phyloP scores from a whole-genome alignment of 2,888 invertebrate genomes.

The Drosophila borealis region DNA sequence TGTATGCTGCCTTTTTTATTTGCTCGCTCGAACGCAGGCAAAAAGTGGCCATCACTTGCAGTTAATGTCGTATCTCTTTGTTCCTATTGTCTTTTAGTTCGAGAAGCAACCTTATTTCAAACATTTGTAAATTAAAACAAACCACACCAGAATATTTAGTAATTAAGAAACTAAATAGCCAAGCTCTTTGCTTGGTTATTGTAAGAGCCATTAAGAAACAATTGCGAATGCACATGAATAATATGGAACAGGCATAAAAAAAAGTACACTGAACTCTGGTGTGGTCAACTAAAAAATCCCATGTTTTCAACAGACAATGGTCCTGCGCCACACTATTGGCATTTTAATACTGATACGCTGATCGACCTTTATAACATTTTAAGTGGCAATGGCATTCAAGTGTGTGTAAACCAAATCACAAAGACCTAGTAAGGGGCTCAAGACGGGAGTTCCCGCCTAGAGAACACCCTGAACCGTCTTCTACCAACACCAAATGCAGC shows the following conservation, averaged over 20 bases:
- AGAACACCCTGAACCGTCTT: no score
- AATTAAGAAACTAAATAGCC: constrained; percentile 43
- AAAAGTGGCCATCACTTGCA: constrained; percentile 47
- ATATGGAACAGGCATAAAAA: not conserved
- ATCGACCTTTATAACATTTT: no score
- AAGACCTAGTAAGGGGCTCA: no score
- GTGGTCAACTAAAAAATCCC: no score
- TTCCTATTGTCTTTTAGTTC: constrained; percentile 29
- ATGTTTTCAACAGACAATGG: no score
- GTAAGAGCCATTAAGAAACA: constrained; percentile 7
- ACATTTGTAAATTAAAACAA: constrained; percentile 64
- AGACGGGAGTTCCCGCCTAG: no score
- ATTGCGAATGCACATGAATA: constrained; percentile 10
- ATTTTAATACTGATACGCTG: no score
- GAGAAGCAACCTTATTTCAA: constrained; percentile 60
- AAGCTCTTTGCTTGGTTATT: constrained; percentile 1
- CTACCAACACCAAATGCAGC: no score
- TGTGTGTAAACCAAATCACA: no score
- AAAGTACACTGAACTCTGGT: not conserved
- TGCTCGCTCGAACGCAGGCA: constrained; percentile 12
- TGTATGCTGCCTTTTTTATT: constrained; percentile 27
- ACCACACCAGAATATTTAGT: constrained; percentile 27
- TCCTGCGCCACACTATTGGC: no score
- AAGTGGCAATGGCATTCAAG: no score
- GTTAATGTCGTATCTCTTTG: constrained; percentile 43